Percentiles rank a stretch among this genome's conserved stretches.
phyloP scores from a whole-genome alignment of 2,888 invertebrate species.

The Crepidodera aurea region DNA sequence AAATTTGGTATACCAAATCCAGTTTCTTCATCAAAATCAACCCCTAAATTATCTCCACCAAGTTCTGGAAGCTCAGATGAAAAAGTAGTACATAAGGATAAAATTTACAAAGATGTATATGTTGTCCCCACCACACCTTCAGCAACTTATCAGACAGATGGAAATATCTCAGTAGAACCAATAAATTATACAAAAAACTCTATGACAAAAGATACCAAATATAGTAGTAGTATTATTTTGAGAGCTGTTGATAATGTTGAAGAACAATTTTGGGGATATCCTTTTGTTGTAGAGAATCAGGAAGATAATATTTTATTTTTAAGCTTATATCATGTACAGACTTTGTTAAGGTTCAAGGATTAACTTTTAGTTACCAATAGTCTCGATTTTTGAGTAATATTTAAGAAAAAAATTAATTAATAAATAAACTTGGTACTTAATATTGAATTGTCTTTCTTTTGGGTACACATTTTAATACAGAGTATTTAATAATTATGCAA shows the following conservation, averaged over 20 bases:
- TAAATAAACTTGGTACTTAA: not conserved
- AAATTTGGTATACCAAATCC: not conserved
- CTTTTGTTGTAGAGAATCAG: slow-evolving; percentile 37
- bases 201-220: not conserved
- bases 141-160: not conserved
- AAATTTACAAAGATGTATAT: not conserved
- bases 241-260: slow-evolving; percentile 51
- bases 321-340: slow-evolving; percentile 54
- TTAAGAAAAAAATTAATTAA: slow-evolving; percentile 16
- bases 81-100: not conserved
- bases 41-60: not conserved
- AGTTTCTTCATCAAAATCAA: not conserved
- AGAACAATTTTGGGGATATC: slow-evolving; percentile 50
- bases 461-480: no score
- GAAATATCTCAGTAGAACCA: not conserved
- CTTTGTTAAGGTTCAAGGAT: slow-evolving; percentile 34
- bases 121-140: not conserved
- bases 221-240: slow-evolving; percentile 45
- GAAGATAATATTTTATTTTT: slow-evolving; percentile 50
- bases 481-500: no score
- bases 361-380: not conserved
- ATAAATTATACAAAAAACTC: not conserved
- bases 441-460: not conserved
- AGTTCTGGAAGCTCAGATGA: not conserved
- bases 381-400: not conserved